Conservation (phyloP, 1,140 invertebrate genomes). For the Euwallacea similis region DNA sequence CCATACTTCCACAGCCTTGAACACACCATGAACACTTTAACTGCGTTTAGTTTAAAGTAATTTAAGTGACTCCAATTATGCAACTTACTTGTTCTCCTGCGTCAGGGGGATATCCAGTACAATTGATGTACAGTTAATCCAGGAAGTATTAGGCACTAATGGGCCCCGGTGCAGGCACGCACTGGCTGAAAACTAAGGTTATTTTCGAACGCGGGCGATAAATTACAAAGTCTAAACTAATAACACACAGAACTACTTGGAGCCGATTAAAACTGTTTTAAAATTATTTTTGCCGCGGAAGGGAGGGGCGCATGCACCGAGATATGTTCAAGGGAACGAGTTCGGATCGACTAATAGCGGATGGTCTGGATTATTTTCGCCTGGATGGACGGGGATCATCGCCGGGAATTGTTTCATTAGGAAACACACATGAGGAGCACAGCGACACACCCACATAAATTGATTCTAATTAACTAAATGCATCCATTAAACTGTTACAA, state of each 20-base stretch:
- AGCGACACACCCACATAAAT: too few relatives aligned
- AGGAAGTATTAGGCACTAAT: neutral
- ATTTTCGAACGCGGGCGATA: neutral
- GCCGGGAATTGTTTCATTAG: slow-evolving; percentile 10
- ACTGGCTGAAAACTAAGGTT: neutral
- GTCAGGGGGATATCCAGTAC: too few relatives aligned
- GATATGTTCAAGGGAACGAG: slow-evolving; percentile 20
- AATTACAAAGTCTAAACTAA: slow-evolving; percentile 15
- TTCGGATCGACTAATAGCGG: slow-evolving; percentile 2
- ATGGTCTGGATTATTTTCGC: slow-evolving; percentile 22
- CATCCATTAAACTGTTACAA: too few relatives aligned
- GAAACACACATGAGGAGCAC: too few relatives aligned
- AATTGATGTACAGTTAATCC: neutral
- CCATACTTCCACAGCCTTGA: too few relatives aligned
- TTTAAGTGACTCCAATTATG: too few relatives aligned
- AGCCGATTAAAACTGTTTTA: slow-evolving; percentile 22
- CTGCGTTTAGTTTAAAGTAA: too few relatives aligned
- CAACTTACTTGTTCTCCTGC: too few relatives aligned
- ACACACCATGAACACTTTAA: too few relatives aligned
- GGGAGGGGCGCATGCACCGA: slow-evolving; percentile 4
- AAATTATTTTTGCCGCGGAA: slow-evolving; percentile 25
- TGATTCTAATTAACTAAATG: too few relatives aligned
- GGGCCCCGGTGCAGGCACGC: neutral
- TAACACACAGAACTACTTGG: slow-evolving; percentile 17
- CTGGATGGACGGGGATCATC: slow-evolving; percentile 12